These are phyloP conservation scores for Diorhabda sublineata DNA, from an alignment of 1,140 invertebrate genomes.

Conservation along the genomic window DNA sequence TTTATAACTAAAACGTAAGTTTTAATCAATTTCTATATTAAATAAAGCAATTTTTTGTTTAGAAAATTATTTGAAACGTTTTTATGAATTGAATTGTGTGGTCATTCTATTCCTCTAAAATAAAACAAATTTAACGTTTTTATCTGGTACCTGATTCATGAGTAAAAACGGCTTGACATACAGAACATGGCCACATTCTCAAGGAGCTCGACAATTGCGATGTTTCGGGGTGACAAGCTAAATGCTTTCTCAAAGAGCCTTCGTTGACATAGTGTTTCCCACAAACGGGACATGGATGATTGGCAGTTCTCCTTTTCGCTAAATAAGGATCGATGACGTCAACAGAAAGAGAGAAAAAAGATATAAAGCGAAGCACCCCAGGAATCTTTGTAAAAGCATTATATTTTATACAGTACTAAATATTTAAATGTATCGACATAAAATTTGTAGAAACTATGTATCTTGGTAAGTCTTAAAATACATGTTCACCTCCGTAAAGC, in stretches of 20 bases:
- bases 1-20: no score
- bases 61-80: no score
- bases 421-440: not conserved
- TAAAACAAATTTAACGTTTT: not conserved
- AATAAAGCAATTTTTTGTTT: no score
- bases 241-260: constrained; percentile 85
- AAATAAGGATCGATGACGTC: constrained; percentile 66
- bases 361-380: constrained; percentile 49
- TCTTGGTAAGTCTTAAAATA: no score
- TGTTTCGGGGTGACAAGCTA: constrained; percentile 88
- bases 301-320: constrained; percentile 87
- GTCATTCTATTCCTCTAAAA: not conserved
- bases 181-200: constrained; percentile 90
- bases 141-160: constrained; percentile 77
- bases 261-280: constrained; percentile 94
- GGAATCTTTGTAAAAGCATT: constrained; percentile 34
- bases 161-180: constrained; percentile 90
- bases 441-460: not conserved
- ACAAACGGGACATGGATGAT: constrained; percentile 90
- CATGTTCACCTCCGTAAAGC: no score
- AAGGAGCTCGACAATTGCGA: constrained; percentile 79
- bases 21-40: no score
- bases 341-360: constrained; percentile 48
- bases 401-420: constrained; percentile 6
- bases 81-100: no score